Base-by-base conservation (phyloP, 2,888 invertebrate genomes). In the Tetropium fuscum region DNA sequence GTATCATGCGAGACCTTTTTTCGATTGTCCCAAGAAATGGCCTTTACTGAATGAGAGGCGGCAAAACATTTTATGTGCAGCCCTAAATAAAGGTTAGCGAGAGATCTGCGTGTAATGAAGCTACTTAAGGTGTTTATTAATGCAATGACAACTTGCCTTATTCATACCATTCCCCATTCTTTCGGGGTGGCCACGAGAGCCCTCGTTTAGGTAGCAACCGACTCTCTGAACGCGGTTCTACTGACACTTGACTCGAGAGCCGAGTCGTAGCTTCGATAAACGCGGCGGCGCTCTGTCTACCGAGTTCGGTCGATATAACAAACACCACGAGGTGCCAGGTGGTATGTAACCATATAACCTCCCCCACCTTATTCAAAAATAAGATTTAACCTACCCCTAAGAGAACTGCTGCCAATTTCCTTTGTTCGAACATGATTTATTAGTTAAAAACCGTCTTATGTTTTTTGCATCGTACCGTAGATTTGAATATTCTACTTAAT, bases 91-190 rank as follows among this genome's bases (percentile, higher is more conserved):
- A n/a, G n/a, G n/a, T n/a, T n/a, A n/a, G n/a, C n/a, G n/a, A n/a
- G n/a, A n/a, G n/a, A n/a, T n/a, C n/a, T n/a, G n/a, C n/a, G n/a
- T n/a, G n/a, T n/a, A n/a, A n/a, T n/a, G 36, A 48, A n/a, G n/a
- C 40, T 58, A 34, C 34, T 7, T 40, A 47, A 34, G 25, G 43
- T 51, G 45, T 51, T 19, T 44, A 34, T 40, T 11, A 16, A 36
- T 27, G 36, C 25, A 25, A 13, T 44, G 19, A 47, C 27, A 43
- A 76, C 82, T 86, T 83, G 92, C 93, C 92, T 92, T 93, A 84
- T 93, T 93, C 93, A 93, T 93, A 83, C 93, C 93, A 90, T 93
- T 93, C 84, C 93, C 93, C 93, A 93, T 89, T 58, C 38, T 64
- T 41, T 53, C 57, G 55, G 58, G 58, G 60, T 13, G 58, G 58